Base-by-base conservation (phyloP, 2,113 vertebrate species). In the Speoplatyrhinus poulsoni region DNA sequence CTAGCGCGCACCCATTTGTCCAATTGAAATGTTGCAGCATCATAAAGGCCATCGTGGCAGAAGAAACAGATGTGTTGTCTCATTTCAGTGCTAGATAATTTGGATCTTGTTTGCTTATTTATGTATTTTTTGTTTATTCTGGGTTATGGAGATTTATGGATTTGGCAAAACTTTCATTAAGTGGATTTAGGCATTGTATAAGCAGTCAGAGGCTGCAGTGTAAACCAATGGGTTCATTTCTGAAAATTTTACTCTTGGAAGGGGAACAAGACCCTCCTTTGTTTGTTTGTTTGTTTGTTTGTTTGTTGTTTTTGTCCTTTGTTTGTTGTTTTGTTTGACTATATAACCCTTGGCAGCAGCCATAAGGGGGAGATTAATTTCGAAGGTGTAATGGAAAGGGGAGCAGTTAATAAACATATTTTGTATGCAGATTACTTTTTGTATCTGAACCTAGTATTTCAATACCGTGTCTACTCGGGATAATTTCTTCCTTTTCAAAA, bases 171-270 rank as follows among this genome's bases (percentile, higher is more conserved):
- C 19, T 9, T 68, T 68, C 58, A 52, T 58, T 49, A 63, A 46
- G 6, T 63, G 72, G 72, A 68, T 74, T 57, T 4, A 16, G 41
- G 17, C 57, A 74, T 55, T 67, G 1, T 62, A 68, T 50, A 69
- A 57, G 2, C 60, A 69, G 5, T 60, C 65, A 48, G 65, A 57
- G 55, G 65, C 36, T 6, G 72, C 60, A 11, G 60, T 75, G 9
- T 4, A 11, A 52, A 12, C 48, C 48, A 49, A 52, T 52, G 59
- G 50, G 6, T 6, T 74, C 12, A 50, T 75, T 52, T 69, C 60
- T 15, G 41, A 68, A 12, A 52, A 69, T 26, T 64, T 59, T 69
- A 26, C 32, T 16, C 60, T 75, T 4, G 46, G 46, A 4, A 64
- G 54, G 46, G 46, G 53, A 12, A 58, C 72, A 2, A n/a, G 66